Evolutionary conservation across 2,797 vertebrate genomes (phyloP), one percentile per base, ranked within the genome.

Genomic region (Silurus aristotelis): DNA sequence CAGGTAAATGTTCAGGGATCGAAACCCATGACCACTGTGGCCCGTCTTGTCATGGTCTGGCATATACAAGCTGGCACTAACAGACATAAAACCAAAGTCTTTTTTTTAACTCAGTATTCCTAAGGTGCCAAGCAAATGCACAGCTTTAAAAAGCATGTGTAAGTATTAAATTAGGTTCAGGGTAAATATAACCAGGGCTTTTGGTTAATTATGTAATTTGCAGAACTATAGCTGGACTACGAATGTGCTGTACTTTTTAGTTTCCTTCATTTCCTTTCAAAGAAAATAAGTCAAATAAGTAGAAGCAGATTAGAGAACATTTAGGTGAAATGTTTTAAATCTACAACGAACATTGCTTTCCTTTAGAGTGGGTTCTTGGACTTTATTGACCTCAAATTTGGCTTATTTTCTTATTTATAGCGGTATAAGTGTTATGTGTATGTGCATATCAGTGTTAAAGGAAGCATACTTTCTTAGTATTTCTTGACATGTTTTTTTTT

Each of bases 131-230:
- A 60, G 22, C 78, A 9, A 80, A 80, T 66, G 14, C 22, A 19
- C 5, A 66, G 43, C 61, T 25, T 80, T 38, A 17, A 4, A 79
- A 61, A 63, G 1, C 12, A 79, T n/a, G 3, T 25, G 38, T 10
- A 73, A 0, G 20, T 6, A 10, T 6, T 80, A 38, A 46, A 80
- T 31, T 6, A 38, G 77, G 6, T 77, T 58, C 20, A 60, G 2
- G 84, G 84, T 86, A 48, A 87, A 84, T 83, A 83, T 79, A 80
- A 78, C 1, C 43, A 61, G 52, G 60, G 79, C 76, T 82, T 87
- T 68, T 22, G 73, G 89, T 89, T 87, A 89, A 87, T 83, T 80
- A 83, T 83, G 76, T 89, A 73, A 88, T 89, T 89, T 85, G 87
- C 75, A 86, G 73, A 77, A 31, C 83, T 84, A 87, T 86, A 80